A percentile compares a stretch with the other conserved stretches of the same genome.
phyloP scores from a whole-genome alignment of 2,797 vertebrate species.

The Pantherophis alleghaniensis region DNA sequence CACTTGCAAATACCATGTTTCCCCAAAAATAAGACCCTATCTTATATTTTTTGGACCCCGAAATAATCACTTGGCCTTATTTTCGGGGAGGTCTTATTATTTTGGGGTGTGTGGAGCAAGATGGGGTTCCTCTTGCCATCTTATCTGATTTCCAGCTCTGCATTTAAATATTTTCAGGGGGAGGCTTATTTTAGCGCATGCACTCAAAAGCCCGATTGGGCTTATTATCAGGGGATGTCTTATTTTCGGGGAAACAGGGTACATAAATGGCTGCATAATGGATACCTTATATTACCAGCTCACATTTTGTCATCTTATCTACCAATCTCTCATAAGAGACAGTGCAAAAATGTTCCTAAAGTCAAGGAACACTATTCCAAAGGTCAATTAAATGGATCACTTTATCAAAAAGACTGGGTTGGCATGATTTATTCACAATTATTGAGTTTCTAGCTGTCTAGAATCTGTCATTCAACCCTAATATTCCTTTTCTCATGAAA shows the following conservation, averaged over 20 bases:
- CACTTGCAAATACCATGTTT: neutral
- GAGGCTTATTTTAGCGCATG: too few relatives aligned
- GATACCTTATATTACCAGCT: neutral
- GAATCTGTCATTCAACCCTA: neutral
- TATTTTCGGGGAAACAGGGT: too few relatives aligned
- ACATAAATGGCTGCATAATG: neutral
- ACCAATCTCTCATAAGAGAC: neutral
- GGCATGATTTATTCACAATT: neutral
- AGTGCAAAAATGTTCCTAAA: neutral
- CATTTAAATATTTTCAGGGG: too few relatives aligned
- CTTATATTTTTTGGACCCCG: too few relatives aligned
- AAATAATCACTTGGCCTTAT: too few relatives aligned
- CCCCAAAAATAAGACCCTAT: too few relatives aligned
- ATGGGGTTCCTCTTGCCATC: too few relatives aligned
- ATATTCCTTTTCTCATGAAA: neutral
- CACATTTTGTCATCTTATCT: neutral
- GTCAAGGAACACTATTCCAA: neutral
- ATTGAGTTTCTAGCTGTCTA: neutral
- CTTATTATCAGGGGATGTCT: too few relatives aligned
- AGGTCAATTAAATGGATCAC: neutral
- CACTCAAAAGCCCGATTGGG: too few relatives aligned
- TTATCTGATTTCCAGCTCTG: too few relatives aligned
- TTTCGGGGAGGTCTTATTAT: too few relatives aligned
- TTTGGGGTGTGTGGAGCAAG: too few relatives aligned
- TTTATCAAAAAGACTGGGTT: neutral